Percentiles rank a stretch among this genome's conserved stretches.
These are phyloP conservation scores for Parambassis ranga DNA, from an alignment of 2,797 vertebrate species.

Conservation along the genomic window DNA sequence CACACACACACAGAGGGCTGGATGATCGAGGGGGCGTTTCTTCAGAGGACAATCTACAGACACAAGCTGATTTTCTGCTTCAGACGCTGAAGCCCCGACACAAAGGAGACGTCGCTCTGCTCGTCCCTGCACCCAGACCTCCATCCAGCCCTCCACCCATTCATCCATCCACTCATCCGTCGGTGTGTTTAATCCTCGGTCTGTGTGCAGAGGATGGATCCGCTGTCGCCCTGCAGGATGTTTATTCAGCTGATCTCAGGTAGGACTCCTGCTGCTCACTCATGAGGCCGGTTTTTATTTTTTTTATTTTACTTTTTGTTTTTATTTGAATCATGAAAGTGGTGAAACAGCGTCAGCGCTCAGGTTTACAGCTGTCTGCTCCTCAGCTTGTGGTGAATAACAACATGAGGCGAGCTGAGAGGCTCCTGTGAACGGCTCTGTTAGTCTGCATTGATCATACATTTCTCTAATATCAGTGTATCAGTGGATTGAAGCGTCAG, in stretches of 20 bases:
- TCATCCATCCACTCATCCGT: background rate
- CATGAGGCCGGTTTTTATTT: too few species aligned
- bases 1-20: background rate
- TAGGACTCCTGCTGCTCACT: too few species aligned
- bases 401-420: too few species aligned
- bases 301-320: too few species aligned
- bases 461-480: background rate
- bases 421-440: too few species aligned
- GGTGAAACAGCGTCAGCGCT: too few species aligned
- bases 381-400: too few species aligned
- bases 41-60: background rate
- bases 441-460: background rate
- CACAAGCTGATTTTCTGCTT: slow-evolving; percentile 7
- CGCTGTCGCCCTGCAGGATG: background rate
- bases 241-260: slow-evolving; percentile 39
- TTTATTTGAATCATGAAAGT: background rate
- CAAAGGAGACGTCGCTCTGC: slow-evolving; percentile 11
- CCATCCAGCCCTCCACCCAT: background rate
- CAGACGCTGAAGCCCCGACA: background rate
- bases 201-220: slow-evolving; percentile 17
- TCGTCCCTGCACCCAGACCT: background rate
- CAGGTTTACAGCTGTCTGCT: too few species aligned
- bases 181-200: too few species aligned
- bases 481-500: background rate
- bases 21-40: slow-evolving; percentile 3